Evolutionary conservation across 1,140 invertebrate genomes (phyloP), one percentile per base, ranked within the genome.

Genomic region (Dryas iulia): DNA sequence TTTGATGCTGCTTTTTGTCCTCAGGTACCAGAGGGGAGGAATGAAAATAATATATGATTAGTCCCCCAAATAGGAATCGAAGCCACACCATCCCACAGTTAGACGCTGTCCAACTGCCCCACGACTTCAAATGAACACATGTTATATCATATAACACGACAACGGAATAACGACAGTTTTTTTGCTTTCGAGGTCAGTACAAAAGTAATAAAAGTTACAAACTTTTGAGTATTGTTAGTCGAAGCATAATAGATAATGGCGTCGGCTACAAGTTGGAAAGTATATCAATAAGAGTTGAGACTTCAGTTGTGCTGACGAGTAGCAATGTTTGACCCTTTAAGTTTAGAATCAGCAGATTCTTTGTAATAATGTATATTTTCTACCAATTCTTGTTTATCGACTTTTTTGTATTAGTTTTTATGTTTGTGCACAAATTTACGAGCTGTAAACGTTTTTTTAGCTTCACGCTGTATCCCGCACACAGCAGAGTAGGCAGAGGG

Each of bases 271-370:
- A 60, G n/a, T 60, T 60, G n/a, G 33, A 39, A 60, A 60, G 33
- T 60, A 47, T 60, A 60, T 60, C 59, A 60, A 60, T 60, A 26
- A 25, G 14, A 60, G 59, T 26, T 60, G 14, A 25, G 14, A 60
- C 33, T 26, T 35, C 30, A 39, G 21, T 60, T 47, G n/a, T 3
- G 59, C 59, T 60, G 33, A 47, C 59, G 23, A 47, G 7, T 7
- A n/a, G 3, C 21, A 59, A 24, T 24, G 12, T 26, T 47, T 47
- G 59, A 60, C 59, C 59, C 59, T 47, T 60, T 47, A 18, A 47
- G 35, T 47, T 47, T 18, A 12, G 35, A 47, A 47, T 47, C 35
- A 21, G 35, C 35, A 47, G 35, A 21, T 47, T 18, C 35, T 47
- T 47, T 47, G 10, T 21, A 21, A 47, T 47, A 18, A 18, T 47